Percentiles rank a stretch among this genome's conserved stretches.
phyloP scores from a whole-genome alignment of 1,140 invertebrate genomes.

The Asobara japonica region DNA sequence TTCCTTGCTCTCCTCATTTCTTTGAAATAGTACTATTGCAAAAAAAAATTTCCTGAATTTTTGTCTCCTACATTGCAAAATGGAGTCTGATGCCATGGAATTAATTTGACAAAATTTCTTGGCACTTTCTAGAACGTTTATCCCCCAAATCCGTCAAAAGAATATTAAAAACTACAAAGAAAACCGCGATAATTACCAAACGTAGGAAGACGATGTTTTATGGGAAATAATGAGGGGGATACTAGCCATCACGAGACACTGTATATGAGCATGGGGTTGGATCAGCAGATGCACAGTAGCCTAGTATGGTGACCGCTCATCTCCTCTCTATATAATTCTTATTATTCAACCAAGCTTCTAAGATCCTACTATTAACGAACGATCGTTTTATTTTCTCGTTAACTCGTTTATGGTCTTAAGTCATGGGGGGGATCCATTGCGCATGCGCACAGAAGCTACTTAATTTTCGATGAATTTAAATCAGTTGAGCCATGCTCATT shows the following conservation, averaged over 20 bases:
- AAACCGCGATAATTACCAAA: conserved; percentile 32
- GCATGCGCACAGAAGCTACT: too few species aligned
- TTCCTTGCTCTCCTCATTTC: conserved; percentile 1
- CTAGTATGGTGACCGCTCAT: conserved; percentile 1
- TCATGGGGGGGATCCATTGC: too few species aligned
- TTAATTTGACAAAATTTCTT: too few species aligned
- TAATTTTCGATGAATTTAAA: background rate
- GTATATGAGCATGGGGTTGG: conserved; percentile 28
- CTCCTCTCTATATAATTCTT: background rate
- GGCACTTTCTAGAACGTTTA: too few species aligned
- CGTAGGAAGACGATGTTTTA: conserved; percentile 27
- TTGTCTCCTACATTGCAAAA: too few species aligned
- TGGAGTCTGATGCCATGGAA: too few species aligned
- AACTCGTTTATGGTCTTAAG: conserved; percentile 27
- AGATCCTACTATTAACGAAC: conserved; percentile 22
- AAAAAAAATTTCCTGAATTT: too few species aligned
- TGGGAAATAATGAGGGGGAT: conserved; percentile 38
- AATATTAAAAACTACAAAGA: conserved; percentile 38
- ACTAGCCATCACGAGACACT: background rate
- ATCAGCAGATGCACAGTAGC: conserved; percentile 17
- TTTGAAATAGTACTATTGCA: too few species aligned
- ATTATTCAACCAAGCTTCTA: conserved; percentile 2
- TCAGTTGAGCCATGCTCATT: too few species aligned
- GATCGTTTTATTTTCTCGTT: conserved; percentile 32
- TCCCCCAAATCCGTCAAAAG: too few species aligned